These are phyloP conservation scores for Dipodomys merriami DNA, from an alignment of 2,113 vertebrate genomes.

Conservation along the genomic window DNA sequence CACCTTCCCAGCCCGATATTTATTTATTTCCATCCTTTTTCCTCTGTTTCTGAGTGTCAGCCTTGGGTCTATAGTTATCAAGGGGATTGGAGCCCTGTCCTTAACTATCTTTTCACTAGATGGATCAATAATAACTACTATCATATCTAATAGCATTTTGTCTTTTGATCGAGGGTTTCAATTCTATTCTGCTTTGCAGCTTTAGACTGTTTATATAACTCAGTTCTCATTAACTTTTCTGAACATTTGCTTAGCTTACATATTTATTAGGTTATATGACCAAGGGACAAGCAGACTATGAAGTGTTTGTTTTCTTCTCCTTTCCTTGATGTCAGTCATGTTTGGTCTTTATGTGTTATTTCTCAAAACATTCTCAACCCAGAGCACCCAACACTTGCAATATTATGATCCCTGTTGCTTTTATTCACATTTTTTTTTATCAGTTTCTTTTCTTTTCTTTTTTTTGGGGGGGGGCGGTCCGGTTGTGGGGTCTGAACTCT, in stretches of 20 bases:
- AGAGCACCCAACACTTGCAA: background rate
- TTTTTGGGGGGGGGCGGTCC: too few relatives aligned
- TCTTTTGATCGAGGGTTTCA: background rate
- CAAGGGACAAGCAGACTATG: background rate
- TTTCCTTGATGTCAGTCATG: background rate
- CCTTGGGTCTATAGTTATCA: background rate
- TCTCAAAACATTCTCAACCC: background rate
- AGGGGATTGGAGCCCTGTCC: background rate
- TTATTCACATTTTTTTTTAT: background rate
- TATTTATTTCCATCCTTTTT: background rate
- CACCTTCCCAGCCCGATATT: background rate
- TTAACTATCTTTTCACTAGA: background rate
- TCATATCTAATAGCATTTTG: background rate
- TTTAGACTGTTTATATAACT: background rate
- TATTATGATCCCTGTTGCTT: background rate
- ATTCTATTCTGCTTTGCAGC: background rate
- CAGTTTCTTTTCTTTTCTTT: background rate
- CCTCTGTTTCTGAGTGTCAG: background rate
- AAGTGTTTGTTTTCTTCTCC: background rate
- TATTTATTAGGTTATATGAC: background rate
- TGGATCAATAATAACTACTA: background rate
- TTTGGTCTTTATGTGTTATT: background rate
- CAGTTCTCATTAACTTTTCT: background rate
- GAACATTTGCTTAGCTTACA: background rate
- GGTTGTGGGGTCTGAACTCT: too few relatives aligned